These are phyloP conservation scores for Drosophila mercatorum DNA, from an alignment of 2,888 invertebrate genomes.

Conservation along the genomic window DNA sequence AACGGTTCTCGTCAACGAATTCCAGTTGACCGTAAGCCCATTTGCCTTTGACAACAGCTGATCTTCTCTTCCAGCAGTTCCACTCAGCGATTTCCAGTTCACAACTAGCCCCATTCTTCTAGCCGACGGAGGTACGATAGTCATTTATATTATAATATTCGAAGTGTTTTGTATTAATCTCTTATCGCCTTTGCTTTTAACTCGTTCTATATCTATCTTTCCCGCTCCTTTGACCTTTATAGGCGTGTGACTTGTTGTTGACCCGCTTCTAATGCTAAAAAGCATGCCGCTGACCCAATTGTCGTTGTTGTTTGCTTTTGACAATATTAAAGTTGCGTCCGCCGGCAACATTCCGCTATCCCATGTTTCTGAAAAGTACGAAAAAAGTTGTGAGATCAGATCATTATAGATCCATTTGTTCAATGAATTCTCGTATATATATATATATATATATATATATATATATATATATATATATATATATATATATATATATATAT, in stretches of 20 bases:
- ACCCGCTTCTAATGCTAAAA: background rate
- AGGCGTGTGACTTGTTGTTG: background rate
- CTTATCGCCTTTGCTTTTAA: background rate
- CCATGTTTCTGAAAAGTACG: conserved; percentile 33
- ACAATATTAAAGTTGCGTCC: conserved; percentile 22
- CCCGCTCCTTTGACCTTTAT: background rate
- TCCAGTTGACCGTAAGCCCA: background rate
- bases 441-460: no score
- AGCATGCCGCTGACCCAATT: conserved; percentile 17
- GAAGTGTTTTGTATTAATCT: background rate
- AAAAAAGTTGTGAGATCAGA: background rate
- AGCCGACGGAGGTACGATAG: conserved; percentile 8
- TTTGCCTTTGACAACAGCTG: conserved; percentile 4
- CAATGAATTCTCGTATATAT: background rate
- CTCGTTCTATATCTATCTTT: background rate
- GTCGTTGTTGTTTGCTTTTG: conserved; percentile 14
- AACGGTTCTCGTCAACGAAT: conserved; percentile 1
- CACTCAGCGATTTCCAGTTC: conserved; percentile 1
- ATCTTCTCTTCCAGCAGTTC: background rate
- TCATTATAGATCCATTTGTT: background rate
- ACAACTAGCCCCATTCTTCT: background rate
- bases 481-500: background rate
- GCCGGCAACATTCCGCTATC: conserved; percentile 48
- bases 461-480: no score
- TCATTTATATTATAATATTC: conserved; percentile 13